phyloP scores from a whole-genome alignment of 2,888 invertebrate species.

The Caenorhabditis drosophilae region DNA sequence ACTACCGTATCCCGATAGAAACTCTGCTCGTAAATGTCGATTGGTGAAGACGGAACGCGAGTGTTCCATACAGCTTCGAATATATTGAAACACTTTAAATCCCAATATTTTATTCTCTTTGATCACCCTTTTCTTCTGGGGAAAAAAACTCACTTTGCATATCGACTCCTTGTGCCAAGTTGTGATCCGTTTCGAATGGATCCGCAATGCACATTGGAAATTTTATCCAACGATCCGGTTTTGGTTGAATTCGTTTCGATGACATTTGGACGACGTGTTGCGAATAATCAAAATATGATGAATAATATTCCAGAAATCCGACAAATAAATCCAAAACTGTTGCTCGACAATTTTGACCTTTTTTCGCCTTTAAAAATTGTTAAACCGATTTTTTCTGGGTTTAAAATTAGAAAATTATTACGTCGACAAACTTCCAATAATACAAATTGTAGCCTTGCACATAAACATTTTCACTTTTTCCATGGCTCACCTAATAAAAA shows the following conservation, averaged over 20 bases:
- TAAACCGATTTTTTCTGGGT: neutral
- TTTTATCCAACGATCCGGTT: slow-evolving; percentile 73
- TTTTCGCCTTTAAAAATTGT: slow-evolving; percentile 13
- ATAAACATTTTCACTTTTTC: slow-evolving; percentile 24
- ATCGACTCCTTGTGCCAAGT: slow-evolving; percentile 74
- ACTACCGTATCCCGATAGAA: slow-evolving; percentile 37
- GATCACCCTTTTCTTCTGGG: neutral
- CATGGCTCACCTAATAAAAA: no score
- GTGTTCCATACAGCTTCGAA: slow-evolving; percentile 44
- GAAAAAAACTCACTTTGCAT: slow-evolving; percentile 29
- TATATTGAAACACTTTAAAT: slow-evolving; percentile 46
- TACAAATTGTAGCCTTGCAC: slow-evolving; percentile 47
- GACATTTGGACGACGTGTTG: slow-evolving; percentile 43
- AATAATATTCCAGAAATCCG: slow-evolving; percentile 72
- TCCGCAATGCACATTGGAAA: slow-evolving; percentile 75
- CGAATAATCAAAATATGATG: slow-evolving; percentile 62
- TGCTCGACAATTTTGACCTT: slow-evolving; percentile 13
- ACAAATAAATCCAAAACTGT: slow-evolving; percentile 47
- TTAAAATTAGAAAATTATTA: slow-evolving; percentile 1
- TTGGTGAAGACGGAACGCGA: slow-evolving; percentile 41
- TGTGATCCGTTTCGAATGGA: slow-evolving; percentile 75
- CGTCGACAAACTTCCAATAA: slow-evolving; percentile 48
- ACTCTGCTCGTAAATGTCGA: slow-evolving; percentile 37
- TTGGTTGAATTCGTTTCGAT: slow-evolving; percentile 34
- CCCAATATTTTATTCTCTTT: neutral